phyloP scores from a whole-genome alignment of 2,113 vertebrate species.

The Scytalopus superciliaris region DNA sequence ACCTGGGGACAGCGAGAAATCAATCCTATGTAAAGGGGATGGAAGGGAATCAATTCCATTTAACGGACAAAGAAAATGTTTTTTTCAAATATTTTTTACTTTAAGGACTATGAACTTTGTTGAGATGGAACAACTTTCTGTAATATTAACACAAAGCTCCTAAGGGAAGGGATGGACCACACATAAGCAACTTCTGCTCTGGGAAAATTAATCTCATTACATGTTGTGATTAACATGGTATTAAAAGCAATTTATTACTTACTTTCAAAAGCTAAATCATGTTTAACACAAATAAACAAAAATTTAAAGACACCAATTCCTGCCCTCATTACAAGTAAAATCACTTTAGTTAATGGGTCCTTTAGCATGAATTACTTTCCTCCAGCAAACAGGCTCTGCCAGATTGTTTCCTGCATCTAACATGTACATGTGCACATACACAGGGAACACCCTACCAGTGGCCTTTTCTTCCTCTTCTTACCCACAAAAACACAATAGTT shows the following conservation, averaged over 20 bases:
- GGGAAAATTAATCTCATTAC: not conserved
- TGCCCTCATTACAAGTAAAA: not conserved
- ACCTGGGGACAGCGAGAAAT: not conserved
- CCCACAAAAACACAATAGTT: not conserved
- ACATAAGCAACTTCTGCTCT: not conserved
- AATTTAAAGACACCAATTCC: not conserved
- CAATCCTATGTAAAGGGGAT: no score
- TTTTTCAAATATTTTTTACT: not conserved
- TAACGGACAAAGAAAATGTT: not conserved
- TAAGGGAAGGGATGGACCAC: not conserved
- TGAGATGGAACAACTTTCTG: not conserved
- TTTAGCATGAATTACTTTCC: not conserved
- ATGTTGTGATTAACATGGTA: constrained; percentile 10
- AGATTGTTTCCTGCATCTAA: not conserved
- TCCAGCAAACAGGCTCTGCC: not conserved
- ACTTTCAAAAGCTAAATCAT: not conserved
- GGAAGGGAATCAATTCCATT: no score
- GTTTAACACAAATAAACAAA: constrained; percentile 1
- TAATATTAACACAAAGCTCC: not conserved
- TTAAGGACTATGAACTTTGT: not conserved
- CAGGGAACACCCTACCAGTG: not conserved
- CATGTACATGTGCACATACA: fast-evolving
- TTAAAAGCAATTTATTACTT: constrained; percentile 23
- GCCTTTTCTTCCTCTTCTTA: not conserved
- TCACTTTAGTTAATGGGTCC: not conserved